Evolutionary conservation across 2,888 invertebrate species (phyloP).

Genomic region (Brachypterus glaber): DNA sequence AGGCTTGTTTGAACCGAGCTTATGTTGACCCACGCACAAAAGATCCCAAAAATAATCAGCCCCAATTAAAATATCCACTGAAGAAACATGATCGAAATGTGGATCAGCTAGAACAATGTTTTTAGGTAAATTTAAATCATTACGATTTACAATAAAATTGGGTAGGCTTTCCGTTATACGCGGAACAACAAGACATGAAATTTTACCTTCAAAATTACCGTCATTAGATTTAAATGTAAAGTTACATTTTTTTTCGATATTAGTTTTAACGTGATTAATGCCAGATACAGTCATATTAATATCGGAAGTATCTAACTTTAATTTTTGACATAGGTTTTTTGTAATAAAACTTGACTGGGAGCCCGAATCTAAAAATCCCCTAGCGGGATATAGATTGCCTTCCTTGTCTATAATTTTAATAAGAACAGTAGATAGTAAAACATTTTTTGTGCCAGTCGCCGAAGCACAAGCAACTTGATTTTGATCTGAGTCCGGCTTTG

Average conservation of each 20-base stretch:
- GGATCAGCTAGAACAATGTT: too few relatives aligned
- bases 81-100: too few relatives aligned
- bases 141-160: neutral
- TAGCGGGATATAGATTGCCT: neutral
- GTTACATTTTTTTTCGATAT: neutral
- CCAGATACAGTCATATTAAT: neutral
- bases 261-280: neutral
- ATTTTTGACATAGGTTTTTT: neutral
- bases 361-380: neutral
- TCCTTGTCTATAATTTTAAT: neutral
- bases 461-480: too few relatives aligned
- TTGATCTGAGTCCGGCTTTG: too few relatives aligned
- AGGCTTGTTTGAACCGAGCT: too few relatives aligned
- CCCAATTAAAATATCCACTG: too few relatives aligned
- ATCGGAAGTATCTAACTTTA: neutral
- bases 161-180: constrained; percentile 1
- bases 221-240: neutral
- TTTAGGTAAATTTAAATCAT: constrained; percentile 2
- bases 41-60: too few relatives aligned
- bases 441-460: too few relatives aligned
- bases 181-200: neutral
- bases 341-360: constrained; percentile 1
- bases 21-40: too few relatives aligned
- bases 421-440: constrained; percentile 1
- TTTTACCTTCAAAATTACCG: neutral